Base-by-base conservation (phyloP, 2,113 vertebrate species). In the Poicephalus gulielmi region DNA sequence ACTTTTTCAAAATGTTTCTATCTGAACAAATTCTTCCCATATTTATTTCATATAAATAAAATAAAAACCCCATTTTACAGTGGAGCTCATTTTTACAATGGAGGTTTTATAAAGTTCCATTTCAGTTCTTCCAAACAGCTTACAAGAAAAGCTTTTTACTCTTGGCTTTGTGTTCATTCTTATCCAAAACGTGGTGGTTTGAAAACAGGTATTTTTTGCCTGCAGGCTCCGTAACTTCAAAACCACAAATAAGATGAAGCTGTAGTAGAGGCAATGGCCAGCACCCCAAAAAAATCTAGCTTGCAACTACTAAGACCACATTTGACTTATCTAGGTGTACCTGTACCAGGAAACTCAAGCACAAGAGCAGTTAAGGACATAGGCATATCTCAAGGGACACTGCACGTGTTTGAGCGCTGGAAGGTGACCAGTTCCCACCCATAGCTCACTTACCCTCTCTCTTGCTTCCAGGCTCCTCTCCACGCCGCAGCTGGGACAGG, bases 401-500 rank as follows among this genome's bases (percentile, higher is more conserved):
- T 35, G 39, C 3, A 2, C 1, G 2, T 44, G 25, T 28, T 30
- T 6, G 1, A 4, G 13, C 44, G 52, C 25, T 74, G 6, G n/a
- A 67, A 55, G 39, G 44, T 43, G 43, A 74, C 25, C 35, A 41
- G 33, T 3, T 22, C 22, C 41, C 31, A 25, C 6, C 6, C 15
- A 0, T 3, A 59, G 22, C 37, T 77, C 43, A 30, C 10, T 67
- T 30, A 60, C 9, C 52, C 76, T 94, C 46, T 69, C 73, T 75
- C 41, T 90, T 96, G 64, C 94, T 94, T 97, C 57, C 97, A 98
- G 70, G 75, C 39, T 73, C 88, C 88, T 6, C 97, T 98, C 71
- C 98, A 98, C 25, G 53, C 98, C 0, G 95, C 98, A 59, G 52
- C 98, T 16, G 98, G 99, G 2, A 97, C 98, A 1, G 99, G 99